Conservation (phyloP, 2,797 vertebrate species). For the Schizopygopsis pylzovi region DNA sequence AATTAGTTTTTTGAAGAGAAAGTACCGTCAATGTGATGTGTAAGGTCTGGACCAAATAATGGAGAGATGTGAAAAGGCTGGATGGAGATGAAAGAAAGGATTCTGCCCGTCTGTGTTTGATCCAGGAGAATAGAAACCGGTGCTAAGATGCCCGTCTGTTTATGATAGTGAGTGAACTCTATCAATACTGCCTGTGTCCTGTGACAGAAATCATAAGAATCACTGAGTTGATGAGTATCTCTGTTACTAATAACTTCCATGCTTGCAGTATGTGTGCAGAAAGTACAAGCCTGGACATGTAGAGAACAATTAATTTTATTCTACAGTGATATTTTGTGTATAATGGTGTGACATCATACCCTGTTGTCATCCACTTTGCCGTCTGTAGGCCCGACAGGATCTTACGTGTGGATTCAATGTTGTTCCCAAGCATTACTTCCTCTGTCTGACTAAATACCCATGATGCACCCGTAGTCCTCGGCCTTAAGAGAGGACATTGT, state of each 20-base stretch:
- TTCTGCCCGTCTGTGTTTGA: conserved; percentile 47
- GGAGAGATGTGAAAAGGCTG: conserved; percentile 71
- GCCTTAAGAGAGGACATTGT: conserved; percentile 39
- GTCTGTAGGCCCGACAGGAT: conserved; percentile 65
- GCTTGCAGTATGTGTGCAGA: not conserved
- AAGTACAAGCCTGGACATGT: not conserved
- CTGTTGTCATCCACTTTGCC: conserved; percentile 59
- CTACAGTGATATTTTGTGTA: not conserved
- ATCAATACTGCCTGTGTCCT: conserved; percentile 72
- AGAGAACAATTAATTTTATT: not conserved
- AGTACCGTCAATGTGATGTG: conserved; percentile 73
- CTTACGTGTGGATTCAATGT: conserved; percentile 56
- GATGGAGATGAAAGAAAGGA: conserved; percentile 67
- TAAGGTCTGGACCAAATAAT: conserved; percentile 68
- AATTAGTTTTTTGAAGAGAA: not conserved
- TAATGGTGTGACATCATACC: conserved; percentile 61
- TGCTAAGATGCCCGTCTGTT: conserved; percentile 73
- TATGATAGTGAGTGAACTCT: conserved; percentile 80
- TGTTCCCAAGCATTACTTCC: conserved; percentile 69
- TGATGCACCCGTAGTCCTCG: not conserved
- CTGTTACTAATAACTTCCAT: not conserved
- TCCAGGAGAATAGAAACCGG: conserved; percentile 72
- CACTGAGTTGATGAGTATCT: not conserved
- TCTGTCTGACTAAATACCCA: conserved; percentile 34
- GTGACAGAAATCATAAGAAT: conserved; percentile 1